Percentiles rank a stretch among this genome's conserved stretches.
phyloP scores from a whole-genome alignment of 2,888 invertebrate species.

The Plagiodera versicolora region DNA sequence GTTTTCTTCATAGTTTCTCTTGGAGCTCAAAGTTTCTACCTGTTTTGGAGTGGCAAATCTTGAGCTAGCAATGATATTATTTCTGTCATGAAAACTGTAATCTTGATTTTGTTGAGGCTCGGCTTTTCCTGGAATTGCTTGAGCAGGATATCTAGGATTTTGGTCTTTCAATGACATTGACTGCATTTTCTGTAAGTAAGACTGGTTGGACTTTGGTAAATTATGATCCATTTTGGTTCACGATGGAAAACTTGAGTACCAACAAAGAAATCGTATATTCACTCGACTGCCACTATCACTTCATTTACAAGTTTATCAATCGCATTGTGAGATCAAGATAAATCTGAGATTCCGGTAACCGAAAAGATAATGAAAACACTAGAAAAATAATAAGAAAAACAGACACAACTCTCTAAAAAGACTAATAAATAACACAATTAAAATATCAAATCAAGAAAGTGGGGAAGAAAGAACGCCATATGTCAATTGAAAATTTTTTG shows the following conservation, averaged over 20 bases:
- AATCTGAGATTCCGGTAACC: no score
- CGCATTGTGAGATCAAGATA: no score
- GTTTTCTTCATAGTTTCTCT: conserved; percentile 50
- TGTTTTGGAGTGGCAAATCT: conserved; percentile 78
- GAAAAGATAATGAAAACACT: no score
- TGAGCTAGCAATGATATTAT: conserved; percentile 74
- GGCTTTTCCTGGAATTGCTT: conserved; percentile 45
- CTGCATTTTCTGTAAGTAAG: conserved; percentile 48
- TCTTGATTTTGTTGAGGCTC: conserved; percentile 55
- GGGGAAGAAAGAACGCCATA: no score
- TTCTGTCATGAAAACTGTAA: conserved; percentile 68
- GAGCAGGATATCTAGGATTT: conserved; percentile 52
- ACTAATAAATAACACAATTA: no score
- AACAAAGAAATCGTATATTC: neutral
- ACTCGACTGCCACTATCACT: neutral
- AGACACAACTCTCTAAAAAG: no score
- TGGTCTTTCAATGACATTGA: conserved; percentile 44
- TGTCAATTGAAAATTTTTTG: no score
- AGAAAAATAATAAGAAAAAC: no score
- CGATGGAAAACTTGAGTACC: neutral
- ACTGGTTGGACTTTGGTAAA: conserved; percentile 36
- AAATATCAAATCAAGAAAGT: no score
- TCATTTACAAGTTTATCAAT: no score
- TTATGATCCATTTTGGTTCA: conserved; percentile 13
- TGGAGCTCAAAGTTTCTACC: conserved; percentile 63